phyloP scores from a whole-genome alignment of 2,888 invertebrate species.

The Torymus texanus region DNA sequence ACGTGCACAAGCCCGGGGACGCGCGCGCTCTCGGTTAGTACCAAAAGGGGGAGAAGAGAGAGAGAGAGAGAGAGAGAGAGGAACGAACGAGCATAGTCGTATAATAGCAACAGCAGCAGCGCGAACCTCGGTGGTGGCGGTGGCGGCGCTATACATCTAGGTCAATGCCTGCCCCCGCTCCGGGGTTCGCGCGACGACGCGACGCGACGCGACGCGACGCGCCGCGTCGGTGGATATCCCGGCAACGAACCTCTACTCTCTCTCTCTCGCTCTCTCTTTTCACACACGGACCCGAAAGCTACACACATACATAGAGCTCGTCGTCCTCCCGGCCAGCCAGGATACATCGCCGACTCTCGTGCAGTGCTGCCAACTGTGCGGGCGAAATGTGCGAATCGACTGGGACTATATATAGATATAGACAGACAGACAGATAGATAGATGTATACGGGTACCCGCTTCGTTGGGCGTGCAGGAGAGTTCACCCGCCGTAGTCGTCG shows the following conservation, averaged over 20 bases:
- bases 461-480: too few species aligned
- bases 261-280: conserved; percentile 19
- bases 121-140: too few species aligned
- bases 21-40: conserved; percentile 18
- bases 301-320: not conserved
- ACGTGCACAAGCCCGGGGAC: not conserved
- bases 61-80: conserved; percentile 44
- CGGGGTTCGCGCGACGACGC: conserved; percentile 52
- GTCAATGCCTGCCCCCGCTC: conserved; percentile 68
- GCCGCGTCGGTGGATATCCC: conserved; percentile 42
- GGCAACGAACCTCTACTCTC: conserved; percentile 47
- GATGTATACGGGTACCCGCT: too few species aligned
- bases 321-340: not conserved
- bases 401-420: too few species aligned
- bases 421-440: too few species aligned
- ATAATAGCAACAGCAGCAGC: too few species aligned
- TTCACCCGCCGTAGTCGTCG: too few species aligned
- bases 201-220: not conserved
- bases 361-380: too few species aligned
- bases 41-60: conserved; percentile 19
- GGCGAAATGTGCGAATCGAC: too few species aligned
- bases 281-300: conserved; percentile 3
- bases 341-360: too few species aligned
- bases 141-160: conserved; percentile 60
- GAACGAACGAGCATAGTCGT: too few species aligned